Conservation (phyloP, 2,113 vertebrate genomes). For the Apteryx mantelli region DNA sequence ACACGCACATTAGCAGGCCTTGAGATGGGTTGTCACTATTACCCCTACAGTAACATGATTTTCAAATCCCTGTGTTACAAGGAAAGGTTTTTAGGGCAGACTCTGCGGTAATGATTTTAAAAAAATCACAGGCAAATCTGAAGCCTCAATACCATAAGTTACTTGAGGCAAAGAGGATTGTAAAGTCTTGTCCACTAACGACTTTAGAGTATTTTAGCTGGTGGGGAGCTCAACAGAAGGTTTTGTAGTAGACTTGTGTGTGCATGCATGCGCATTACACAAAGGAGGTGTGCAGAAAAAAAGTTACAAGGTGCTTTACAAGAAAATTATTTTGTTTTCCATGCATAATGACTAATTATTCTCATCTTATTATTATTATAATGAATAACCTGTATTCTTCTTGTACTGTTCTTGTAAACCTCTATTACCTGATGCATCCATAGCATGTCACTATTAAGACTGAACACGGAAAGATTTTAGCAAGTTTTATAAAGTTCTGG, state of each 20-base stretch:
- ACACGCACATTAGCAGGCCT: background rate
- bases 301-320: background rate
- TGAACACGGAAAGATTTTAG: background rate
- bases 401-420: background rate
- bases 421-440: background rate
- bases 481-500: background rate
- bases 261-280: background rate
- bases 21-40: background rate
- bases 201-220: background rate
- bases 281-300: background rate
- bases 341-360: background rate
- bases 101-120: background rate
- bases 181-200: background rate
- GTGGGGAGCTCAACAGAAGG: background rate
- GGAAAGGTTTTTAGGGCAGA: background rate
- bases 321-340: background rate
- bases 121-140: background rate
- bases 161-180: background rate
- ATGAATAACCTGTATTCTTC: background rate
- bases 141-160: background rate
- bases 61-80: background rate
- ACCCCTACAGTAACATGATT: background rate
- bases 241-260: background rate
- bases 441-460: too few relatives aligned
- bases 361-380: background rate